Evolutionary conservation across 53 echinoderm and acorn worm species (phyloP).

Genomic region (Apostichopus leukothele): DNA sequence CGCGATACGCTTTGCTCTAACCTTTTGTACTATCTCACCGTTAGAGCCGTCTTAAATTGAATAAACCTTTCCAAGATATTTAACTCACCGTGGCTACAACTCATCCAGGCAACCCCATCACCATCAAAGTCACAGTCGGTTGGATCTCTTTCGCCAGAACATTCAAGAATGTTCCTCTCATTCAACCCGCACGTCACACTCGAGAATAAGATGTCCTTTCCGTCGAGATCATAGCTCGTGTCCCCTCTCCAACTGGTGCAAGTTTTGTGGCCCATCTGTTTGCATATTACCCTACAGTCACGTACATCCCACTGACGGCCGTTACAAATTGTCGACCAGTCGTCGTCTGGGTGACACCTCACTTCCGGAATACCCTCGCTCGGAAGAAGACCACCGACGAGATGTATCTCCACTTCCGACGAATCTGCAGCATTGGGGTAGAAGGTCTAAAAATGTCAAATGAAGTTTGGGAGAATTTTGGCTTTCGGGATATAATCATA

Average conservation of each 20-base stretch:
- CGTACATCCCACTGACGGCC: slow-evolving; percentile 28
- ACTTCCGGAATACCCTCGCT: slow-evolving; percentile 22
- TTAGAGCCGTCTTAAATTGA: background rate
- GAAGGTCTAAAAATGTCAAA: too few relatives aligned
- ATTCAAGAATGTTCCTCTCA: background rate
- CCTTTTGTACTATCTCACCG: too few relatives aligned
- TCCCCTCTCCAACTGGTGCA: background rate
- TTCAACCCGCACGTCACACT: background rate
- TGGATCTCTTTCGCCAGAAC: slow-evolving; percentile 2
- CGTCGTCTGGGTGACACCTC: slow-evolving; percentile 18
- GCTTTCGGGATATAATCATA: too few relatives aligned
- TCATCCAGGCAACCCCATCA: slow-evolving; percentile 28
- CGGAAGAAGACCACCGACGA: slow-evolving; percentile 4
- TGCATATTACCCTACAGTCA: slow-evolving; percentile 16
- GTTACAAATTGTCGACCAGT: slow-evolving; percentile 10
- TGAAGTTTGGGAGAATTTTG: too few relatives aligned
- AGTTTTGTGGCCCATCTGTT: slow-evolving; percentile 1
- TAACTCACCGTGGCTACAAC: slow-evolving; percentile 16
- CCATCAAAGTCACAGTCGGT: background rate
- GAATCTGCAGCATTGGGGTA: too few relatives aligned
- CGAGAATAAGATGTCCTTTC: background rate
- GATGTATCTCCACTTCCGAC: background rate
- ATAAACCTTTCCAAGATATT: background rate
- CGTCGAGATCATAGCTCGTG: background rate
- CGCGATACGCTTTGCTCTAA: too few relatives aligned